These are phyloP conservation scores for Excalfactoria chinensis DNA, from an alignment of 2,113 vertebrate species.

Conservation along the genomic window DNA sequence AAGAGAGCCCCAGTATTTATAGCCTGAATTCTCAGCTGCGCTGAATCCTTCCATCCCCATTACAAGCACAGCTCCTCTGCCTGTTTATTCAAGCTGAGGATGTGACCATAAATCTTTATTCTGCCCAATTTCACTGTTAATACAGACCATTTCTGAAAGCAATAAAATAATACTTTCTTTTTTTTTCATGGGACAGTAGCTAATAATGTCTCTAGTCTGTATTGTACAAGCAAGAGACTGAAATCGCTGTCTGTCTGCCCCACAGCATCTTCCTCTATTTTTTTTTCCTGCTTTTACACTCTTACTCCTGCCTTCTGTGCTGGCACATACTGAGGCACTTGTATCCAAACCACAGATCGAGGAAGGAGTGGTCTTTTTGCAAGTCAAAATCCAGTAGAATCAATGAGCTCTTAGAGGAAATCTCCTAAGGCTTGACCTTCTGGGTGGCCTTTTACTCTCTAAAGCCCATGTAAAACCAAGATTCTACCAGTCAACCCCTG, in stretches of 20 bases:
- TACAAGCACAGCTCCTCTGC: not conserved
- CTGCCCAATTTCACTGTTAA: constrained; percentile 54
- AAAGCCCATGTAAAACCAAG: constrained; percentile 45
- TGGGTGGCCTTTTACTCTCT: constrained; percentile 59
- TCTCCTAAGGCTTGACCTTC: constrained; percentile 62
- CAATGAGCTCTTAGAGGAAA: constrained; percentile 72
- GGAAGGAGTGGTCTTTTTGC: constrained; percentile 37
- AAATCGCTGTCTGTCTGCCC: constrained; percentile 38
- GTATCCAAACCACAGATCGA: constrained; percentile 25
- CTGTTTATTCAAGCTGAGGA: constrained; percentile 46
- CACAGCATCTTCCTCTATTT: constrained; percentile 12
- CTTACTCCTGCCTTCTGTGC: constrained; percentile 42
- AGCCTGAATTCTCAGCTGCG: not conserved
- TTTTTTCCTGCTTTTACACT: constrained; percentile 13
- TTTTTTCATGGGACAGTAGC: constrained; percentile 28
- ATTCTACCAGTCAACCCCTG: constrained; percentile 53
- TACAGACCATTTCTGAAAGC: constrained; percentile 44
- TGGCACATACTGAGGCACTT: constrained; percentile 56
- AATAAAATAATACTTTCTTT: constrained; percentile 51
- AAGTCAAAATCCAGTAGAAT: constrained; percentile 37
- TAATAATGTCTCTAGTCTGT: constrained; percentile 39
- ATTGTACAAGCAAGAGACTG: not conserved
- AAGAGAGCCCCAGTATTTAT: not conserved
- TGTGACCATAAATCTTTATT: constrained; percentile 60
- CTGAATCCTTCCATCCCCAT: not conserved